phyloP scores from a whole-genome alignment of 1,140 invertebrate species.

The Drosophila sechellia region DNA sequence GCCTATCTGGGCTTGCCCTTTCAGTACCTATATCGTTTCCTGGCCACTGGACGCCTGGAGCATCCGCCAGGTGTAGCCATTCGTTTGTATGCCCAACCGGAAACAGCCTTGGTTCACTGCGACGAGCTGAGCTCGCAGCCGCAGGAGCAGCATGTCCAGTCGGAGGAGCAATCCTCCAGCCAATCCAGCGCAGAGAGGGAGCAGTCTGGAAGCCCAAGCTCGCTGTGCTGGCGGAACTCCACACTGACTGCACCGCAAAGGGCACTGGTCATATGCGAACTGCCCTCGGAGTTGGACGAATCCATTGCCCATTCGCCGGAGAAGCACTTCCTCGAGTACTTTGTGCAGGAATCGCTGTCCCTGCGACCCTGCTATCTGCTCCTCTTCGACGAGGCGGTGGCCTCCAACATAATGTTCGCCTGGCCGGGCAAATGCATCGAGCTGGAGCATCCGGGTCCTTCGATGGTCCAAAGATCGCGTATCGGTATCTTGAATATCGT shows the following conservation, averaged over 20 bases:
- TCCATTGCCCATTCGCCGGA: constrained; percentile 3
- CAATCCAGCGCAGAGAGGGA: neutral
- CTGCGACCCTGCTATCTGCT: constrained; percentile 15
- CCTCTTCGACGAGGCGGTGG: constrained; percentile 10
- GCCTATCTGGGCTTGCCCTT: constrained; percentile 37
- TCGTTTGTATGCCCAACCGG: constrained; percentile 19
- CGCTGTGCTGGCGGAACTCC: constrained; percentile 25
- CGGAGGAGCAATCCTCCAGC: neutral
- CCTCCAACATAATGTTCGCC: neutral
- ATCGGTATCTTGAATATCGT: neutral
- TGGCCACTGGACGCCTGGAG: constrained; percentile 20
- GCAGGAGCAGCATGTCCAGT: neutral
- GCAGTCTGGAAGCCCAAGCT: neutral
- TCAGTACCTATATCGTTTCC: constrained; percentile 24
- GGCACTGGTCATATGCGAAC: constrained; percentile 38
- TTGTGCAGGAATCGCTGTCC: constrained; percentile 3
- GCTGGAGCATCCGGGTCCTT: neutral
- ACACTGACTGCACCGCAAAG: constrained; percentile 5
- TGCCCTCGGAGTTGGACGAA: constrained; percentile 8
- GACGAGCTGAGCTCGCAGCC: neutral
- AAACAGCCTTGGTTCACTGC: constrained; percentile 28
- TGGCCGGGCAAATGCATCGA: constrained; percentile 15
- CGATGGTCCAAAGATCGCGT: constrained; percentile 3
- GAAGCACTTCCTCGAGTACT: constrained; percentile 17
- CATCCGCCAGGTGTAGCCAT: constrained; percentile 3